Evolutionary conservation across 2,113 vertebrate genomes (phyloP).

Genomic region (Holacanthus passer): DNA sequence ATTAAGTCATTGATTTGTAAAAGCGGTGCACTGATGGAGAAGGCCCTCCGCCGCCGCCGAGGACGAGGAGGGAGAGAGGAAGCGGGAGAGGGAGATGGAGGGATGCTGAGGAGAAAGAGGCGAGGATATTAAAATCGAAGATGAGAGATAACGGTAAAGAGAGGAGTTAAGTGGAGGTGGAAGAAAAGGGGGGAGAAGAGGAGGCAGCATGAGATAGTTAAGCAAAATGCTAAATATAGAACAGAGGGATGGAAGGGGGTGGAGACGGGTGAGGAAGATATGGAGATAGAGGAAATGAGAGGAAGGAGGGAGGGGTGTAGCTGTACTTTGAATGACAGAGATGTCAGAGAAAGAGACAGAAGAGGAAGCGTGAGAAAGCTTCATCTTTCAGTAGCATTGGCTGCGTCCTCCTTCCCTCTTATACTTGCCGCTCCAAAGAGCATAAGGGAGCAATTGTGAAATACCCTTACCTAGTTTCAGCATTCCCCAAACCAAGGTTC

Average conservation of each 20-base stretch:
- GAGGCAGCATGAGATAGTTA: constrained; percentile 61
- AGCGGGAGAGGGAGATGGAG: constrained; percentile 19
- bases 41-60: constrained; percentile 64
- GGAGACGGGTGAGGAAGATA: constrained; percentile 38
- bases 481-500: constrained; percentile 70
- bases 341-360: constrained; percentile 54
- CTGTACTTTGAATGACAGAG: constrained; percentile 59
- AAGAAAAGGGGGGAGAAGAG: constrained; percentile 32
- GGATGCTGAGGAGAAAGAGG: constrained; percentile 38
- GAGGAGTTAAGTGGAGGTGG: constrained; percentile 57
- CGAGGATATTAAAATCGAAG: constrained; percentile 28
- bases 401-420: constrained; percentile 60
- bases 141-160: constrained; percentile 48
- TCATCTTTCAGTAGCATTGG: constrained; percentile 57
- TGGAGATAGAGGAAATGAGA: constrained; percentile 38
- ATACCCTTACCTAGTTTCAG: constrained; percentile 80
- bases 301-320: constrained; percentile 37
- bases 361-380: constrained; percentile 51
- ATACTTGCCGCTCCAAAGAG: constrained; percentile 57
- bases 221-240: constrained; percentile 75
- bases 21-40: constrained; percentile 82
- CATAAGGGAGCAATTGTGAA: constrained; percentile 85
- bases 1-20: constrained; percentile 86
- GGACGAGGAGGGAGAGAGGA: constrained; percentile 32
- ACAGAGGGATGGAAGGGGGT: constrained; percentile 53